phyloP scores from a whole-genome alignment of 2,888 invertebrate genomes.

The Erannis defoliaria region DNA sequence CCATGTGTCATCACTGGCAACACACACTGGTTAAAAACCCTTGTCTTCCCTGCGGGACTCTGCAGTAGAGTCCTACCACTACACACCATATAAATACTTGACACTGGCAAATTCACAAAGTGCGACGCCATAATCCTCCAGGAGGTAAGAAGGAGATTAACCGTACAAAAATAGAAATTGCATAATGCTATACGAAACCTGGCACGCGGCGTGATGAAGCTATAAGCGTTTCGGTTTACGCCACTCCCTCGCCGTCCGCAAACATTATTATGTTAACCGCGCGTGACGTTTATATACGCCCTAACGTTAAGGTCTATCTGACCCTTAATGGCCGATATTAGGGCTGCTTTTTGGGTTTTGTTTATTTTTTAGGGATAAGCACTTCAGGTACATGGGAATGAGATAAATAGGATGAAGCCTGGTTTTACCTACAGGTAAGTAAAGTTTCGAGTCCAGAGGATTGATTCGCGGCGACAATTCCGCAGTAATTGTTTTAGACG shows the following conservation, averaged over 20 bases:
- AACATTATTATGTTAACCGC: slow-evolving; percentile 27
- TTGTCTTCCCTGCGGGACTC: too few relatives aligned
- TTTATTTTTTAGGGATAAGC: slow-evolving; percentile 2
- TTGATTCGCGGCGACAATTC: too few relatives aligned
- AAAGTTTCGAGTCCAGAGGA: too few relatives aligned
- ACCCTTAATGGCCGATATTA: slow-evolving; percentile 17
- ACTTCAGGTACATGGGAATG: too few relatives aligned
- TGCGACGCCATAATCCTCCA: background rate
- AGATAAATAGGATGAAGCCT: too few relatives aligned
- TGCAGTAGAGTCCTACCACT: too few relatives aligned
- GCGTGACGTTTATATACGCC: slow-evolving; percentile 22
- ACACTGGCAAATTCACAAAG: background rate
- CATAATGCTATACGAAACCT: background rate
- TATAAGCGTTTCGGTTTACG: slow-evolving; percentile 15
- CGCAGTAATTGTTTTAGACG: too few relatives aligned
- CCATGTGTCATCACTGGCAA: too few relatives aligned
- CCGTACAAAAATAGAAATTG: background rate
- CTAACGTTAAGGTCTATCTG: slow-evolving; percentile 4
- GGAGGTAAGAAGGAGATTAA: background rate
- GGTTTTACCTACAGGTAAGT: too few relatives aligned
- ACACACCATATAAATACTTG: too few relatives aligned
- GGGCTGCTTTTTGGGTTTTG: slow-evolving; percentile 9
- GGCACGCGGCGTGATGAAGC: slow-evolving; percentile 23
- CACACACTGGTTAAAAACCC: too few relatives aligned
- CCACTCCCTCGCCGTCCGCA: slow-evolving; percentile 26